phyloP scores from a whole-genome alignment of 2,888 invertebrate species.

The Euplagia quadripunctaria region DNA sequence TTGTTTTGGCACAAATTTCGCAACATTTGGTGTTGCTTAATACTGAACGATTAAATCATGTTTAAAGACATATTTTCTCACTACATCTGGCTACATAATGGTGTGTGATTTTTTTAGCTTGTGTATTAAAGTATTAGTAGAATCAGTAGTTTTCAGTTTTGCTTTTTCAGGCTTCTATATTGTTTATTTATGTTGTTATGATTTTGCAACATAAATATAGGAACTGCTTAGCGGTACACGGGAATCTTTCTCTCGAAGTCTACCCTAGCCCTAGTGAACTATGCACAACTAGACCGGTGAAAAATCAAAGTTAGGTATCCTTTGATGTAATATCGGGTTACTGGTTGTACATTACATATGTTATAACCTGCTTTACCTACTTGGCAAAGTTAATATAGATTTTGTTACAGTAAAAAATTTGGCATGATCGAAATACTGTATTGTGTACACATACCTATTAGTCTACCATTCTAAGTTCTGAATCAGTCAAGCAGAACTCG shows the following conservation, averaged over 20 bases:
- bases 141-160: neutral
- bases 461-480: neutral
- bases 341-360: too few relatives aligned
- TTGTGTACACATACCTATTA: neutral
- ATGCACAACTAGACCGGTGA: too few relatives aligned
- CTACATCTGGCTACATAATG: neutral
- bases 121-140: neutral
- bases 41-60: neutral
- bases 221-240: too few relatives aligned
- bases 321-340: too few relatives aligned
- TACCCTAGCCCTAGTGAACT: too few relatives aligned
- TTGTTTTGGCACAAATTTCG: constrained; percentile 10
- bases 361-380: too few relatives aligned
- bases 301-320: too few relatives aligned
- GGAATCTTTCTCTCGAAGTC: too few relatives aligned
- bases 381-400: too few relatives aligned
- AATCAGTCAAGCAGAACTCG: neutral
- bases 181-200: too few relatives aligned
- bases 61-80: neutral
- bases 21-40: constrained; percentile 10
- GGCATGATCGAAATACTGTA: neutral
- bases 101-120: neutral
- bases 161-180: neutral
- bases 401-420: neutral
- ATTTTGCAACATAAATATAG: too few relatives aligned